Percentiles rank a stretch among this genome's conserved stretches.
Evolutionary conservation across 2,113 vertebrate genomes (phyloP).

Genomic region (Loxodonta africana): DNA sequence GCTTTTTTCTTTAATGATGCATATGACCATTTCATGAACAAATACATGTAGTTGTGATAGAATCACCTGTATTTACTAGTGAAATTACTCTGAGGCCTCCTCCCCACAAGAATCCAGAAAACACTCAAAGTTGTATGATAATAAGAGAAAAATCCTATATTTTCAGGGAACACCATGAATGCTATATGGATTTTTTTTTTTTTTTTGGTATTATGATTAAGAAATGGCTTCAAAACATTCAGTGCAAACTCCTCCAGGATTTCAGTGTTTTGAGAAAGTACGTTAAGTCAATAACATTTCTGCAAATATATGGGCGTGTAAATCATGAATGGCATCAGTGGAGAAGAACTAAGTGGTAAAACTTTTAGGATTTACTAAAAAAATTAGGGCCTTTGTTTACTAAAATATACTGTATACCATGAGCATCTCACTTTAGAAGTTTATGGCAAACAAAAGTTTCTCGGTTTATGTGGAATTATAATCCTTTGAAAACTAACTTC

Average conservation of each 20-base stretch:
- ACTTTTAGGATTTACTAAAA: not conserved
- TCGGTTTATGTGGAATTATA: not conserved
- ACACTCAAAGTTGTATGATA: not conserved
- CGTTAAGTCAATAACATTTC: constrained; percentile 39
- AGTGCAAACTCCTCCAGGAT: not conserved
- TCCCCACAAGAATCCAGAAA: not conserved
- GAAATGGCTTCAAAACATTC: constrained; percentile 2
- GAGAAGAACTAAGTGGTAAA: not conserved
- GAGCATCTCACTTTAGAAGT: not conserved
- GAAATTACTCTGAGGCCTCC: not conserved
- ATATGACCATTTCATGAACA: not conserved
- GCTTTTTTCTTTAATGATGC: not conserved
- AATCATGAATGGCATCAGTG: not conserved
- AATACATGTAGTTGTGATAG: not conserved
- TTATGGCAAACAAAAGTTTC: not conserved
- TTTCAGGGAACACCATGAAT: not conserved
- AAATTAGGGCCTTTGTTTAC: not conserved
- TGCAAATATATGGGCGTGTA: not conserved
- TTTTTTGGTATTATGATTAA: not conserved
- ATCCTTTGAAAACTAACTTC: constrained; percentile 4
- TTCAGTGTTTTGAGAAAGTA: constrained; percentile 23
- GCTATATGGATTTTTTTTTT: not conserved
- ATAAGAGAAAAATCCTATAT: not conserved
- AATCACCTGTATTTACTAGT: not conserved
- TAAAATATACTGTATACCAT: not conserved